Conservation (phyloP, 1,140 invertebrate species). For the fruit fly (Drosophila melanogaster) region Release_6_plus_ISO1_MT NT_037436.4:824501-825000, state of each 20-base stretch:
- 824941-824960: slow-evolving; percentile 82
- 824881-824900: slow-evolving; percentile 45
- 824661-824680: too few species aligned
- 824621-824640: too few species aligned
- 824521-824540: slow-evolving; percentile 25
- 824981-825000: slow-evolving; percentile 79
- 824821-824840: slow-evolving; percentile 28
- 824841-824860: slow-evolving; percentile 27
- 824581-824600: too few species aligned
- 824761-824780: slow-evolving; percentile 30
- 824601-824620: too few species aligned
- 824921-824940: slow-evolving; percentile 38
- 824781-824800: slow-evolving; percentile 62
- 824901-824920: slow-evolving; percentile 9
- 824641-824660: too few species aligned
- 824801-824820: slow-evolving; percentile 81
- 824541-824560: slow-evolving; percentile 15
- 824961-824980: slow-evolving; percentile 73
- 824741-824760: too few species aligned
- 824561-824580: too few species aligned
- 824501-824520: slow-evolving; percentile 29
- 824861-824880: slow-evolving; percentile 44
- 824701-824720: neutral
- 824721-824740: neutral
- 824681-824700: too few species aligned